Evolutionary conservation across 2,888 invertebrate genomes (phyloP).

Genomic region (Acholoe squamosa): DNA sequence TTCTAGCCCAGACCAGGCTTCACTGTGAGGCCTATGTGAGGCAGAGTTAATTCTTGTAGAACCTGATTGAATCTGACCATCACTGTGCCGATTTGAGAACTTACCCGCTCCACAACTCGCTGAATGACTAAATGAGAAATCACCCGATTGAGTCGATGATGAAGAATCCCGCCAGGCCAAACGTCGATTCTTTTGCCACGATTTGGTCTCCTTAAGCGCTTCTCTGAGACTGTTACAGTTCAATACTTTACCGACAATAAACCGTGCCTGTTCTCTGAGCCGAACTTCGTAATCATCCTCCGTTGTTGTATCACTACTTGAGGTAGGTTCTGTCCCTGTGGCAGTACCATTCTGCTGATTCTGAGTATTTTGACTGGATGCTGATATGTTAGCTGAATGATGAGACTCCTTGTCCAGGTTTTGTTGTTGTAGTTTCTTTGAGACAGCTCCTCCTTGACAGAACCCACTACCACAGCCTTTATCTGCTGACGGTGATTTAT

Average conservation of each 20-base stretch:
- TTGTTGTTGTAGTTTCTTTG: too few species aligned
- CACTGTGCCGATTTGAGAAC: not conserved
- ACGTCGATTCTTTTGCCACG: not conserved
- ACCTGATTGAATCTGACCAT: not conserved
- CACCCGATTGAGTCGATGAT: not conserved
- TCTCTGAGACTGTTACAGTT: conserved; percentile 53
- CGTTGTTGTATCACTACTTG: not conserved
- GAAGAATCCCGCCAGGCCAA: not conserved
- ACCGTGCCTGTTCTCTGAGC: not conserved
- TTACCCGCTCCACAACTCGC: not conserved
- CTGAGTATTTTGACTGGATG: not conserved
- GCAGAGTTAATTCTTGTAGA: too few species aligned
- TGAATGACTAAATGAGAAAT: not conserved
- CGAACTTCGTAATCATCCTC: not conserved
- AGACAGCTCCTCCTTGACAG: too few species aligned
- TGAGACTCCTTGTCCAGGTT: too few species aligned
- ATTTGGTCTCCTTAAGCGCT: not conserved
- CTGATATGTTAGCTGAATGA: not conserved
- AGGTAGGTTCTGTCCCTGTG: not conserved
- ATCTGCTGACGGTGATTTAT: not conserved
- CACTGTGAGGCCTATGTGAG: not conserved
- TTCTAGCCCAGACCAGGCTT: not conserved
- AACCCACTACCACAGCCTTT: not conserved
- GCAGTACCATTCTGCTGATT: not conserved
- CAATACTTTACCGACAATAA: conserved; percentile 40